Base-by-base conservation (phyloP, 1,140 invertebrate species). In the Achatina immaculata region DNA sequence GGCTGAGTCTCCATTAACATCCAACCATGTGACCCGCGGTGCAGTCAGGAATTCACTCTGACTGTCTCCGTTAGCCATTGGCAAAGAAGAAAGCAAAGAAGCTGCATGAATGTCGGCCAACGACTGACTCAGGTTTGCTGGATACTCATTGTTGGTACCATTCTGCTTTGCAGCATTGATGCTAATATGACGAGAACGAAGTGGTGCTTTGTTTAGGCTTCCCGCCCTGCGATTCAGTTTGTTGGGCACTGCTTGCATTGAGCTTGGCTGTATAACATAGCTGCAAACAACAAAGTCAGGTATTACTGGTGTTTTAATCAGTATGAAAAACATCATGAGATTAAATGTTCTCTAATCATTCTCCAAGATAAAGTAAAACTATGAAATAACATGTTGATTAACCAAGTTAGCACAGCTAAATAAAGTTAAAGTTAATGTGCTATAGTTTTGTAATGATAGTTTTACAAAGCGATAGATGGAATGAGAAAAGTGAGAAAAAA, bases 241-340 rank as follows among this genome's bases (percentile, higher is more conserved):
- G 78, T 82, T 86, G 24, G 88, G 88, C 51, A 89, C 78, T 40
- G 88, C 88, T 79, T 83, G 84, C 88, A 89, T 89, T 65, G 86
- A 84, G 78, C 86, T 86, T 19, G 88, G 88, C 68, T 89, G 88
- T 40, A 89, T 85, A 16, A 89, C 88, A 82, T 89, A 89, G n/a
- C 88, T 89, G 83, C 34, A 24, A 19, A 48, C n/a, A n/a, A n/a
- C n/a, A n/a, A n/a, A n/a, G n/a, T n/a, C n/a, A n/a, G n/a, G n/a
- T n/a, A n/a, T n/a, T n/a, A n/a, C n/a, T n/a, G n/a, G n/a, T n/a
- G n/a, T n/a, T n/a, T n/a, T n/a, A n/a, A n/a, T n/a, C n/a, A n/a
- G n/a, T n/a, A n/a, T n/a, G n/a, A n/a, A n/a, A n/a, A n/a, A n/a
- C n/a, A n/a, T n/a, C n/a, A n/a, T n/a, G n/a, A n/a, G n/a, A n/a